Evolutionary conservation across 2,797 vertebrate genomes (phyloP), one percentile per base, ranked within the genome.

Genomic region (Morelia viridis): DNA sequence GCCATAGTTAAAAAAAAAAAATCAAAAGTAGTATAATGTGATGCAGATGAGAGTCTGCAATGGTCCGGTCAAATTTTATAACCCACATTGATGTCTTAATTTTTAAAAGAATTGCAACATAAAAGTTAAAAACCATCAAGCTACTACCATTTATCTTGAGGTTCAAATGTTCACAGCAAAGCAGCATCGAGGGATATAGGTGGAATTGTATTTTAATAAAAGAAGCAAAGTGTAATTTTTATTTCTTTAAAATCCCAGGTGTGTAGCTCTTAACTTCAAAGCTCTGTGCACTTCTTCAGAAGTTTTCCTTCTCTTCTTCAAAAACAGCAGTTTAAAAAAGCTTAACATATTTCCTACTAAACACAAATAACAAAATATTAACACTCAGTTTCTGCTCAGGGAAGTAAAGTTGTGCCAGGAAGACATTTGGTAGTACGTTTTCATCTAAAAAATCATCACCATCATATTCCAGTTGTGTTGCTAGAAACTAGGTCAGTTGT

Each of bases 171-270:
- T 4, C 5, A 83, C 62, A 85, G 85, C 9, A 60, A 0, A 91
- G 26, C 60, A 85, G 50, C 58, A 19, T 15, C 3, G 0, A 92
- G 87, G 90, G 65, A 71, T 0, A 90, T 90, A 28, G 15, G 19
- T 24, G 87, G 86, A 85, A 89, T 31, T 46, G 1, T 86, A 0
- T 68, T 89, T 91, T 88, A 88, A 92, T 87, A 56, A 90, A 64
- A 89, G 65, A 87, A 41, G 6, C 84, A 12, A 0, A 91, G 0
- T 1, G 28, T 83, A 89, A 60, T 76, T 94, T 94, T 94, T 93
- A 24, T 12, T 11, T 92, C 28, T 2, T 87, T 84, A 58, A 2
- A 90, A 22, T 53, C 17, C 85, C 87, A 90, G 8, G 65, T 13
- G 6, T 7, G 26, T 87, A 88, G 35, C 0, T 19, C n/a, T 84